A percentile compares a stretch with the other conserved stretches of the same genome.
These are phyloP conservation scores for Phanerotoma sp. DNA, from an alignment of 2,888 invertebrate species.

Conservation along the genomic window DNA sequence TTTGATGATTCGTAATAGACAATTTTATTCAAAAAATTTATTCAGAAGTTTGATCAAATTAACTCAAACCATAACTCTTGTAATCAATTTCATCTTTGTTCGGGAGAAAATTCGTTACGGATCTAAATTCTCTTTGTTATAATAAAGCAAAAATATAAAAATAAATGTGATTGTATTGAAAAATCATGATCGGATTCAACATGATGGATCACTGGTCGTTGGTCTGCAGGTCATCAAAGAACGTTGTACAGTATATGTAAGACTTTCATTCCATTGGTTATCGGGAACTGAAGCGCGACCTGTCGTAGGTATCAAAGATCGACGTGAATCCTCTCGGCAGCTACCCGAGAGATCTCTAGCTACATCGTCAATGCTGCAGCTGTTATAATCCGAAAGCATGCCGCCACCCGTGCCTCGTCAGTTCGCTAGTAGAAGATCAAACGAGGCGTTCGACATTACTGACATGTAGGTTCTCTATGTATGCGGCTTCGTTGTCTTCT, in stretches of 20 bases:
- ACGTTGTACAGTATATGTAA: not conserved
- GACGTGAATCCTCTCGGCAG: slow-evolving; percentile 2
- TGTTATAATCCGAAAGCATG: not conserved
- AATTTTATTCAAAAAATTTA: too few relatives aligned
- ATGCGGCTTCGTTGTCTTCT: not conserved
- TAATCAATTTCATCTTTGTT: too few relatives aligned
- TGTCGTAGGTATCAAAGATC: slow-evolving; percentile 5
- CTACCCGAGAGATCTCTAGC: not conserved
- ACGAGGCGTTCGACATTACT: slow-evolving; percentile 11
- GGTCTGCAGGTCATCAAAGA: not conserved
- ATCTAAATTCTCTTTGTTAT: not conserved
- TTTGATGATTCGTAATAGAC: too few relatives aligned
- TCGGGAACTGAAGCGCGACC: slow-evolving; percentile 1
- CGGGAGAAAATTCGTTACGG: too few relatives aligned
- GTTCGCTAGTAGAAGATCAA: slow-evolving; percentile 26
- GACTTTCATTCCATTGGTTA: not conserved
- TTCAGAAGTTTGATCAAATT: too few relatives aligned
- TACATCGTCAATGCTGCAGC: not conserved
- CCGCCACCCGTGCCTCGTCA: slow-evolving; percentile 27
- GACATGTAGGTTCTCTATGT: slow-evolving; percentile 4
- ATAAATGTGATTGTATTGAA: not conserved
- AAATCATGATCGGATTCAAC: not conserved
- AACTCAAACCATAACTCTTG: too few relatives aligned
- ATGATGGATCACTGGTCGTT: not conserved
- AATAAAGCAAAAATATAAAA: not conserved